Percentiles rank a stretch among this genome's conserved stretches.
Evolutionary conservation across 1,140 invertebrate species (phyloP).

Genomic region (Heliothis subflexa): DNA sequence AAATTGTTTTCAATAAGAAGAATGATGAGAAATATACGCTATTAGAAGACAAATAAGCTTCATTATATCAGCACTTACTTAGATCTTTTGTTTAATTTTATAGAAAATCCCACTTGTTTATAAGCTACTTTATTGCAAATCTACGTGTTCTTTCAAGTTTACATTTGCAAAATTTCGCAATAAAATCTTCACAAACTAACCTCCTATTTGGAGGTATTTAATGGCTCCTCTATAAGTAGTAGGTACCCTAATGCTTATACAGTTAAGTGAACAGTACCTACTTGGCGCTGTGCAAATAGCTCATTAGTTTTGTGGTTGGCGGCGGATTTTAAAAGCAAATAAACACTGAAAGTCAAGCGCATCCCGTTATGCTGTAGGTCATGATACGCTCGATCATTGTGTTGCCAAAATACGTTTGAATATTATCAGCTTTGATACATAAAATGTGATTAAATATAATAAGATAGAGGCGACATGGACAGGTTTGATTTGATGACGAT

Average conservation of each 20-base stretch:
- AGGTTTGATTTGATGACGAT: too few species aligned
- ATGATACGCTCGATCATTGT: conserved; percentile 54
- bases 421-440: too few species aligned
- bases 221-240: conserved; percentile 10
- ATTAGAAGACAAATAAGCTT: too few species aligned
- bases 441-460: too few species aligned
- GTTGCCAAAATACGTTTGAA: background rate
- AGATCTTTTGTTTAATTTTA: too few species aligned
- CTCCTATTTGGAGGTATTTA: conserved; percentile 1
- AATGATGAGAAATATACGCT: too few species aligned
- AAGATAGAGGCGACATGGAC: too few species aligned
- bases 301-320: conserved; percentile 36
- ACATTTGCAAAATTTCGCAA: background rate
- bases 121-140: too few species aligned
- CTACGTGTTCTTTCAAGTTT: too few species aligned
- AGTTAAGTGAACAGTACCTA: conserved; percentile 35
- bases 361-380: conserved; percentile 74
- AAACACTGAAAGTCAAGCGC: conserved; percentile 68
- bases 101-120: too few species aligned
- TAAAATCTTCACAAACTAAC: background rate
- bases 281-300: conserved; percentile 20
- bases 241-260: conserved; percentile 24
- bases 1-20: too few species aligned
- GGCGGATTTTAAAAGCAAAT: conserved; percentile 42
- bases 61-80: too few species aligned